A percentile compares a stretch with the other conserved stretches of the same genome.
These are phyloP conservation scores for Allacma fusca DNA, from an alignment of 2,888 invertebrate species.

Conservation along the genomic window DNA sequence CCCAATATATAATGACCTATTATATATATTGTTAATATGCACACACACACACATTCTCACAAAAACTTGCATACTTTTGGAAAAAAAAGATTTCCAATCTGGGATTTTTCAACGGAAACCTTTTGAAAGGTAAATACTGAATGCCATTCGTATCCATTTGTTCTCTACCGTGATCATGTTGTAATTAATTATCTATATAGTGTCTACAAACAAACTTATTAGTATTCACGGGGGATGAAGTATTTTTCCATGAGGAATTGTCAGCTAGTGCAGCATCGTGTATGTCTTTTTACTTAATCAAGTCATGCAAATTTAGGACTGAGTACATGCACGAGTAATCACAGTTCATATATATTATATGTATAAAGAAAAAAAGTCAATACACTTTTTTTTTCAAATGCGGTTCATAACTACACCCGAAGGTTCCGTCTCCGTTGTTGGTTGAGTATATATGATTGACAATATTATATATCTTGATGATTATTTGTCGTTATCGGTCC, in stretches of 20 bases:
- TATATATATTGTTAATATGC: not conserved
- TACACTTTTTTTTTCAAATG: too few relatives aligned
- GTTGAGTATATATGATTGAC: not conserved
- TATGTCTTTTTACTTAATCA: conserved; percentile 7
- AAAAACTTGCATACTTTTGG: not conserved
- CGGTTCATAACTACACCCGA: too few relatives aligned
- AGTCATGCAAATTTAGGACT: conserved; percentile 16
- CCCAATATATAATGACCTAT: not conserved
- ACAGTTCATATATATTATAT: too few relatives aligned
- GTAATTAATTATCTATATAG: too few relatives aligned
- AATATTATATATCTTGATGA: not conserved
- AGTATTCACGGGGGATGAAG: too few relatives aligned
- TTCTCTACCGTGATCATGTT: too few relatives aligned
- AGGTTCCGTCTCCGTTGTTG: too few relatives aligned
- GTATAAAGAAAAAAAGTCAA: too few relatives aligned
- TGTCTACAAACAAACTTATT: too few relatives aligned
- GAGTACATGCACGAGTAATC: conserved; percentile 7
- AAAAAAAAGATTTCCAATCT: not conserved
- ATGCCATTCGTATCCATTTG: not conserved
- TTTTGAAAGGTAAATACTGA: not conserved
- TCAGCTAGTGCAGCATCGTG: not conserved
- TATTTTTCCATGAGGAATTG: too few relatives aligned
- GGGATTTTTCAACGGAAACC: not conserved
- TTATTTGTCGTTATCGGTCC: conserved; percentile 7
- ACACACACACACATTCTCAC: not conserved